Evolutionary conservation across 92 coral and sea anemone genomes (phyloP).

Genomic region (Anthopleura xanthogrammica): DNA sequence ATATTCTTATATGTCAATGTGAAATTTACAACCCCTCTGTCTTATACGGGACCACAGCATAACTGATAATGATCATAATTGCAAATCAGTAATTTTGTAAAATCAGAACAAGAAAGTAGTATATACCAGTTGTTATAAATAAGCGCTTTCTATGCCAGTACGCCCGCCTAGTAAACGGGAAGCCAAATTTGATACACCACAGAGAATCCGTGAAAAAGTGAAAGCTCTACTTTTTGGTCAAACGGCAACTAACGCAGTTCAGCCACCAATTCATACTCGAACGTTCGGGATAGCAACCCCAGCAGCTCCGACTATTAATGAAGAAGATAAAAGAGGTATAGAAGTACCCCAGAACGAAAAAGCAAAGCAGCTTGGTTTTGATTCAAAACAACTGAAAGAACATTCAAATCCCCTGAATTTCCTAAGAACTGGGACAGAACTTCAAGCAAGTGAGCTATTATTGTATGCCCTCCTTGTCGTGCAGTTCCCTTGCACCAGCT

Average conservation of each 20-base stretch:
- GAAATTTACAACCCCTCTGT: not conserved
- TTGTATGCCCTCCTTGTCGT: not conserved
- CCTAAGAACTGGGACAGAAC: not conserved
- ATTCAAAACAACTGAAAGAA: not conserved
- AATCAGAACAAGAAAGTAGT: not conserved
- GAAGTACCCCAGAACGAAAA: not conserved
- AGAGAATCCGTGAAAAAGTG: not conserved
- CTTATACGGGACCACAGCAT: too few relatives aligned
- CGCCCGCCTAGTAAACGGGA: not conserved
- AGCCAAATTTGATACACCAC: not conserved
- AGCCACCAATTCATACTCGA: not conserved
- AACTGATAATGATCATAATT: not conserved
- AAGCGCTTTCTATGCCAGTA: not conserved
- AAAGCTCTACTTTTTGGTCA: not conserved
- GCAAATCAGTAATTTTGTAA: too few relatives aligned
- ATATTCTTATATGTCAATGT: not conserved
- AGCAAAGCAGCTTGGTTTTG: not conserved
- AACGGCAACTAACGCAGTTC: not conserved
- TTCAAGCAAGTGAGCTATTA: not conserved
- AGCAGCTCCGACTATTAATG: not conserved
- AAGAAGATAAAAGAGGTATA: not conserved
- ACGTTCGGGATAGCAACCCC: not conserved
- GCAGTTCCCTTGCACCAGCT: not conserved
- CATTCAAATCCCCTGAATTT: not conserved
- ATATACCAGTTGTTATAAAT: too few relatives aligned